These are phyloP conservation scores for Chymomyza amoena DNA, from an alignment of 2,888 invertebrate species.

Conservation along the genomic window DNA sequence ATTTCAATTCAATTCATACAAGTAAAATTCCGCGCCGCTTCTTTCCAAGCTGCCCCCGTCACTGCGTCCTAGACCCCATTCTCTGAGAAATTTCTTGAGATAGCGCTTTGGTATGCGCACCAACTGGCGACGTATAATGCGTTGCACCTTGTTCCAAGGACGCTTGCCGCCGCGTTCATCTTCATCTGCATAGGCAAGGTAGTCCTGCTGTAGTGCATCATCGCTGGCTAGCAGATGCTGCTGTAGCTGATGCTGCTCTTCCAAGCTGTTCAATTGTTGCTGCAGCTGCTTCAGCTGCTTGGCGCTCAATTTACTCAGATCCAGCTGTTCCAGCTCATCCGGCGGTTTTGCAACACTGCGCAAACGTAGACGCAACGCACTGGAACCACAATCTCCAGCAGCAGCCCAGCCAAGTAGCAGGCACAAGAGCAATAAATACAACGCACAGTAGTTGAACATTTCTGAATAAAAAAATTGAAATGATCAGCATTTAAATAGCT, in stretches of 20 bases:
- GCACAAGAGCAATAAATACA: not conserved
- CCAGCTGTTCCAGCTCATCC: slow-evolving; percentile 20
- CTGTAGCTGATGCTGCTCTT: not conserved
- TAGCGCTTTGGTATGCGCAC: slow-evolving; percentile 58
- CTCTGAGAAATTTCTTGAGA: slow-evolving; percentile 49
- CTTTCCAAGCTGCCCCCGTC: not conserved
- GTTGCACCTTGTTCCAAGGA: slow-evolving; percentile 60
- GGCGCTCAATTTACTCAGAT: slow-evolving; percentile 46
- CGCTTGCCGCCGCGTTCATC: slow-evolving; percentile 52
- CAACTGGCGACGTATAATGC: slow-evolving; percentile 57
- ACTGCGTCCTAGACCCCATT: slow-evolving; percentile 54
- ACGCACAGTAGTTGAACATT: not conserved
- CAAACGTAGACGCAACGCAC: slow-evolving; percentile 19
- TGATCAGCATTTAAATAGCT: not conserved
- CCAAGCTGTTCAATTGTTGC: slow-evolving; percentile 34
- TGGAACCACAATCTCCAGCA: not conserved
- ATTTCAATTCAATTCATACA: not conserved
- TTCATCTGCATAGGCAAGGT: not conserved
- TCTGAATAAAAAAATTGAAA: not conserved
- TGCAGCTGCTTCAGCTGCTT: slow-evolving; percentile 41
- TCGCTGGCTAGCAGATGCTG: not conserved
- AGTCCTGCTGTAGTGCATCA: not conserved
- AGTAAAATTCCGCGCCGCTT: not conserved
- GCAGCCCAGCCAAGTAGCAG: not conserved
- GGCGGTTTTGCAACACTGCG: slow-evolving; percentile 7